phyloP scores from a whole-genome alignment of 2,888 invertebrate genomes.

The Ypsolopha sequella region DNA sequence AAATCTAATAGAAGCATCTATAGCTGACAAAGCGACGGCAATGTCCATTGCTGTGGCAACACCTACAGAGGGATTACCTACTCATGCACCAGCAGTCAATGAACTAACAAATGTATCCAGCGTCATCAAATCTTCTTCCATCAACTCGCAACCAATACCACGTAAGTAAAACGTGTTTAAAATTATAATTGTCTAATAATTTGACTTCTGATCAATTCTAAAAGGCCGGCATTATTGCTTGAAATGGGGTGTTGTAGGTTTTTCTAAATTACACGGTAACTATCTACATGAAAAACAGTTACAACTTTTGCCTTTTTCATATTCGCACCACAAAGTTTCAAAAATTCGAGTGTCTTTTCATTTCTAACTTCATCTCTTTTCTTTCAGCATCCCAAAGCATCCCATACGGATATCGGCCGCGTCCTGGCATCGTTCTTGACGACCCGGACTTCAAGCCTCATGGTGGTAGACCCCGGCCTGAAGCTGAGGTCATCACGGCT shows the following conservation, averaged over 20 bases:
- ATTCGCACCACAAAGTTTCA: no score
- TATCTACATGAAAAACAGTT: no score
- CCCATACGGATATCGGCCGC: slow-evolving; percentile 76
- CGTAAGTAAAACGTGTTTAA: slow-evolving; percentile 28
- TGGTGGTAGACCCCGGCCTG: slow-evolving; percentile 48
- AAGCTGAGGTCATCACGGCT: slow-evolving; percentile 61
- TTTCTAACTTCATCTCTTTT: no score
- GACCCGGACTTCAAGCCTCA: slow-evolving; percentile 85
- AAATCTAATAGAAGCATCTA: slow-evolving; percentile 41
- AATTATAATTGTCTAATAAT: no score
- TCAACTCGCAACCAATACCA: slow-evolving; percentile 42
- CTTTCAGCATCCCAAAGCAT: slow-evolving; percentile 48
- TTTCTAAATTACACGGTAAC: no score
- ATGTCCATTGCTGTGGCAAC: slow-evolving; percentile 31
- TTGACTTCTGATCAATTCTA: no score
- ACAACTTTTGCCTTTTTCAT: no score
- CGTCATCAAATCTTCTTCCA: slow-evolving; percentile 37
- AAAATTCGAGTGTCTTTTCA: no score
- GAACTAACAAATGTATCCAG: slow-evolving; percentile 16
- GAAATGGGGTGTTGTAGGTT: no score
- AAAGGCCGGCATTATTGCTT: no score
- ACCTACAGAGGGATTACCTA: slow-evolving; percentile 44
- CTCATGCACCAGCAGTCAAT: slow-evolving; percentile 23
- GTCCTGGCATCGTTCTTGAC: slow-evolving; percentile 89
- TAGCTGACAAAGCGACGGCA: slow-evolving; percentile 24